Evolutionary conservation across 2,797 vertebrate species (phyloP).

Genomic region (Orestias chungarensis): DNA sequence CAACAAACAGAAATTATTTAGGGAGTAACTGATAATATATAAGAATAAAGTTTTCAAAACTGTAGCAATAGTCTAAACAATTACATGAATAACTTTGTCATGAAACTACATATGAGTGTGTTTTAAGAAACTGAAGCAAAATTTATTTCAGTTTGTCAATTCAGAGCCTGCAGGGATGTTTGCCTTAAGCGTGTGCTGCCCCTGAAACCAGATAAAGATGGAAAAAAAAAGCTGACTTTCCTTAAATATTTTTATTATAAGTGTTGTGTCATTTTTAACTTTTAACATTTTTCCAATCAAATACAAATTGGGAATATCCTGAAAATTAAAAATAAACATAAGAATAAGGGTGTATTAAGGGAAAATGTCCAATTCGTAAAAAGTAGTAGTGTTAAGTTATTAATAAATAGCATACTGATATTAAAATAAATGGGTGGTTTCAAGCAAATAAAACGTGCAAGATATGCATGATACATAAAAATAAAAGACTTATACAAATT

Average conservation of each 20-base stretch:
- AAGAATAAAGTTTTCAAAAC: background rate
- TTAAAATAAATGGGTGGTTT: too few species aligned
- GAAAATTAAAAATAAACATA: too few species aligned
- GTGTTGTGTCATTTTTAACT: too few species aligned
- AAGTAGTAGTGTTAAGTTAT: too few species aligned
- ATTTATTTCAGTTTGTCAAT: too few species aligned
- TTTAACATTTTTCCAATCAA: background rate
- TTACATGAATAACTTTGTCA: background rate
- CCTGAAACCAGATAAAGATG: background rate
- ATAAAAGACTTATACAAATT: too few species aligned
- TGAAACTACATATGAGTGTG: background rate
- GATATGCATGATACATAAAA: too few species aligned
- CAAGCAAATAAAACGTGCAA: too few species aligned
- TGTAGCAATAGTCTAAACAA: background rate
- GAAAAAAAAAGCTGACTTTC: background rate
- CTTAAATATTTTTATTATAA: background rate
- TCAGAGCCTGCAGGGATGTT: background rate
- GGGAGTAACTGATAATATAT: conserved; percentile 37
- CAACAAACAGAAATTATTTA: conserved; percentile 47
- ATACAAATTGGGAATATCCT: background rate
- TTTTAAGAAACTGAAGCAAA: too few species aligned
- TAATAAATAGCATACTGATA: too few species aligned
- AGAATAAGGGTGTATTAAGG: too few species aligned
- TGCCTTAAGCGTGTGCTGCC: background rate
- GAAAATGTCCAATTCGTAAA: too few species aligned